phyloP scores from a whole-genome alignment of 2,888 invertebrate species.

The Ennomos erosarius region DNA sequence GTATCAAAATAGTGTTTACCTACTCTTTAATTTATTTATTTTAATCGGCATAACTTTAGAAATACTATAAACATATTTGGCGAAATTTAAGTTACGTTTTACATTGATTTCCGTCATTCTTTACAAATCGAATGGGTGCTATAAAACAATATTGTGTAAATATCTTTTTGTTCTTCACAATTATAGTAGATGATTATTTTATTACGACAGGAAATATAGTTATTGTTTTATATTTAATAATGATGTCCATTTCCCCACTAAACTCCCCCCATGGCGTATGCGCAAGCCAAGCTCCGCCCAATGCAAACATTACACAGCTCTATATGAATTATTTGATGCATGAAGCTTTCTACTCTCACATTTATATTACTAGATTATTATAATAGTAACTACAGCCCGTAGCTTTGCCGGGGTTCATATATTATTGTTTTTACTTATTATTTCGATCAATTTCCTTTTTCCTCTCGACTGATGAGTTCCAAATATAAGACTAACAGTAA shows the following conservation, averaged over 20 bases:
- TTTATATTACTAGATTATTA: background rate
- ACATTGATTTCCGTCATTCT: background rate
- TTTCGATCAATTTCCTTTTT: too few relatives aligned
- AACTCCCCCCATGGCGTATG: constrained; percentile 48
- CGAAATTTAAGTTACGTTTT: too few relatives aligned
- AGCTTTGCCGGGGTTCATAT: too few relatives aligned
- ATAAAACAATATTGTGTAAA: constrained; percentile 11
- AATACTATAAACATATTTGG: too few relatives aligned
- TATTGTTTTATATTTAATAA: constrained; percentile 36
- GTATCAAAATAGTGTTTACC: too few relatives aligned
- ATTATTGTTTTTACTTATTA: too few relatives aligned
- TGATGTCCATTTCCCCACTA: constrained; percentile 40
- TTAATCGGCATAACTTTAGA: too few relatives aligned
- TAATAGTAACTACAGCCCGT: background rate
- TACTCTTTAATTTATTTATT: too few relatives aligned
- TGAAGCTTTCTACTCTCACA: constrained; percentile 43
- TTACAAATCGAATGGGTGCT: background rate
- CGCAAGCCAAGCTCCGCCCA: constrained; percentile 68
- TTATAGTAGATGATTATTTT: constrained; percentile 23
- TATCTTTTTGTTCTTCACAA: constrained; percentile 32
- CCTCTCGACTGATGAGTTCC: too few relatives aligned
- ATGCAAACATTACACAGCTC: constrained; percentile 64
- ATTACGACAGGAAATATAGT: constrained; percentile 5
- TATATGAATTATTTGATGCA: constrained; percentile 60
- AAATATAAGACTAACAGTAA: too few relatives aligned